Evolutionary conservation across 2,888 invertebrate species (phyloP), one percentile per base, ranked within the genome.

Genomic region (Spilarctia lutea): DNA sequence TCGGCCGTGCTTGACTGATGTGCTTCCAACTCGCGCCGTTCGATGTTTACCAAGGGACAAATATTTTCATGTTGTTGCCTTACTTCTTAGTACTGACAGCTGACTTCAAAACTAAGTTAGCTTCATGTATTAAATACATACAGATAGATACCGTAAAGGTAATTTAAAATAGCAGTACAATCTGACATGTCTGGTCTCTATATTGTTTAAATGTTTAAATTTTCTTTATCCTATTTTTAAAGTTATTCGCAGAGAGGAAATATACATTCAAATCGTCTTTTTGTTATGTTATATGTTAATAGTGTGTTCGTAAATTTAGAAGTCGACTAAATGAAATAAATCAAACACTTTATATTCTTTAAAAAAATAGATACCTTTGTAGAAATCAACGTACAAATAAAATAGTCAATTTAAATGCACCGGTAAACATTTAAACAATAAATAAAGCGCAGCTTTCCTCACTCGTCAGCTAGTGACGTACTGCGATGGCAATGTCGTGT

Each of bases 401-500:
- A 60, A 77, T 72, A 71, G 66, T 60, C 71, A 78, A 78, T 74
- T 77, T 74, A 77, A 81, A 82, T n/a, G 2, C n/a, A 56, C 52
- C 52, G n/a, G 52, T 56, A n/a, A 10, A 56, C 52, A n/a, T 79
- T 75, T 68, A 68, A 73, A 74, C 71, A 79, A 79, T 82, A 84
- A 81, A 82, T 79, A 83, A 84, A 83, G 69, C 73, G 73, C 75
- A 78, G 79, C 76, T 81, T 83, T 81, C 75, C 81, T 81, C 82
- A 84, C 78, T 83, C 83, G 77, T 84, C 83, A 82, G 73, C 83
- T 82, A 83, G 83, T 83, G 84, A 83, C 84, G 83, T 82, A 84
- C 78, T 75, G 65, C 81, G 78, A 78, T 79, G 60, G 71, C 78
- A 76, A 71, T 69, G 79, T 73, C 77, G 82, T 69, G 71, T 72